phyloP scores from a whole-genome alignment of 2,797 vertebrate species.

The Apodemus agrarius region DNA sequence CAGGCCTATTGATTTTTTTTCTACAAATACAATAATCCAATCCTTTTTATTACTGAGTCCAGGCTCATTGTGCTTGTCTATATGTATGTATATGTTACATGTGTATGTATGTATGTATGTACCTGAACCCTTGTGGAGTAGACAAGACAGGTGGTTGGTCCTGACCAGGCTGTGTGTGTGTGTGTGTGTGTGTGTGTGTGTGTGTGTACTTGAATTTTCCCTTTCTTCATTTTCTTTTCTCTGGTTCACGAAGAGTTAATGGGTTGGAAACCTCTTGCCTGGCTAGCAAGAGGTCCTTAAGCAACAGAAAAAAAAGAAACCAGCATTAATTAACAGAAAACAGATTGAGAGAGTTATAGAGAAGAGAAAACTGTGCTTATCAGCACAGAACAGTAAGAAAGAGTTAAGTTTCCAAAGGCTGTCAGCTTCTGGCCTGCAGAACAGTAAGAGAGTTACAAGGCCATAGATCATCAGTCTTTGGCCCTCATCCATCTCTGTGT shows the following conservation, averaged over 20 bases:
- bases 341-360: background rate
- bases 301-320: background rate
- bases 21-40: background rate
- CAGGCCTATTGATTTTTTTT: background rate
- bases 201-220: background rate
- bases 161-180: too few relatives aligned
- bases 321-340: background rate
- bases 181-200: background rate
- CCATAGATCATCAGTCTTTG: background rate
- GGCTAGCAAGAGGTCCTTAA: background rate
- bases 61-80: background rate
- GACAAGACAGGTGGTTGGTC: background rate
- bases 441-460: background rate
- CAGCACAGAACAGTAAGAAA: background rate
- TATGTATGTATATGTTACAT: background rate
- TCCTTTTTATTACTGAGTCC: background rate
- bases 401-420: background rate
- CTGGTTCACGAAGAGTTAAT: background rate
- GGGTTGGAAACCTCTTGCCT: background rate
- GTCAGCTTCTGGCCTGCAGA: background rate
- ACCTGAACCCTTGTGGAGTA: background rate
- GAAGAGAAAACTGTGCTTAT: background rate
- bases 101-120: background rate
- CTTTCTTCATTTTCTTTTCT: background rate
- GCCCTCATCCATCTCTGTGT: background rate